Percentiles rank a stretch among this genome's conserved stretches.
These are phyloP conservation scores for Macrotrachela quadricornifera DNA, from an alignment of 1,140 invertebrate genomes.

Conservation along the genomic window DNA sequence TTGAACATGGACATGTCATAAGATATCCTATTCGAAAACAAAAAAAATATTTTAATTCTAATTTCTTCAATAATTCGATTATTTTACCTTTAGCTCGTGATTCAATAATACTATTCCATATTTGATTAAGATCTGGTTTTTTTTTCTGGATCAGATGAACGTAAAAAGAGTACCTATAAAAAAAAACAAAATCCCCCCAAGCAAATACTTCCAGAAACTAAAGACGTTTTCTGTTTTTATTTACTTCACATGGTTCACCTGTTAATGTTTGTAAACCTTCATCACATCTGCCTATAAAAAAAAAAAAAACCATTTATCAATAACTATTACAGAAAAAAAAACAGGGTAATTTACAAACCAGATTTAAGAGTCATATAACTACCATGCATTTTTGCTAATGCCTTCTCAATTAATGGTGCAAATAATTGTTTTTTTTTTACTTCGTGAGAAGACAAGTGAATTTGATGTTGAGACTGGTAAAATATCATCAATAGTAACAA, in stretches of 20 bases:
- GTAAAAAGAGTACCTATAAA: conserved; percentile 5
- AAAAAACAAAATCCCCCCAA: conserved; percentile 2
- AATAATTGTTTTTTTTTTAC: conserved; percentile 83
- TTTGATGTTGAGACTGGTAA: conserved; percentile 75
- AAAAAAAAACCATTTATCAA: no score
- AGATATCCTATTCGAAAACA: not conserved
- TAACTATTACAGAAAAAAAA: no score
- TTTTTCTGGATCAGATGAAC: no score
- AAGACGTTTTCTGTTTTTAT: not conserved
- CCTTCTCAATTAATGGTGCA: conserved; percentile 94
- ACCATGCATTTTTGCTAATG: conserved; percentile 85
- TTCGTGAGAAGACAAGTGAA: conserved; percentile 76
- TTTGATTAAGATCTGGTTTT: conserved; percentile 22
- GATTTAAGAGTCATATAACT: conserved; percentile 86
- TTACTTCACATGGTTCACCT: conserved; percentile 39
- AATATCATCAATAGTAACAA: conserved; percentile 80
- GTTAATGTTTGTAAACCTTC: conserved; percentile 82
- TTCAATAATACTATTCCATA: conserved; percentile 82
- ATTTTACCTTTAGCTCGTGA: not conserved
- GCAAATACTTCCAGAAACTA: not conserved
- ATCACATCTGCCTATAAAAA: conserved; percentile 44
- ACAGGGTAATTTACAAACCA: conserved; percentile 37
- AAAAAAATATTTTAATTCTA: not conserved
- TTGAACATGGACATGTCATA: no score
- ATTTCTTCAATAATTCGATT: no score